Conservation (phyloP, 2,113 vertebrate species). For the Deroptyus accipitrinus region DNA sequence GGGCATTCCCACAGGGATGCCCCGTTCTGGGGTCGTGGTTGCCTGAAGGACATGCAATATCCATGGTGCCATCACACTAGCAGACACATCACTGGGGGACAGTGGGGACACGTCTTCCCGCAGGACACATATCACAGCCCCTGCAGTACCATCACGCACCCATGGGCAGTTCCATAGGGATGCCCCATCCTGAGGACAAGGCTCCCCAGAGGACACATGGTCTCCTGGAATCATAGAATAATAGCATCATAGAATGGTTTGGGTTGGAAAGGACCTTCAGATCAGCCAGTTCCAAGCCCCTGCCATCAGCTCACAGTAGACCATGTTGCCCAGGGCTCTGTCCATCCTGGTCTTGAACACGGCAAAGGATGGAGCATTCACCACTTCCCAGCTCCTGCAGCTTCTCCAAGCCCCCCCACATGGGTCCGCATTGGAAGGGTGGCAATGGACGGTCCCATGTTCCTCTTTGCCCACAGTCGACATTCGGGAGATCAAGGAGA, state of each 20-base stretch:
- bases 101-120: neutral
- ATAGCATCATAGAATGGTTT: neutral
- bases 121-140: neutral
- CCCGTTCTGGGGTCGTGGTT: rapidly evolving
- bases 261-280: neutral
- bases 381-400: neutral
- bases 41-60: neutral
- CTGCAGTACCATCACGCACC: neutral
- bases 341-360: neutral
- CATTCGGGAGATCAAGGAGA: conserved; percentile 86
- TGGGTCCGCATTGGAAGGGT: rapidly evolving
- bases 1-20: neutral
- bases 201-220: neutral
- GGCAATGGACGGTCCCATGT: neutral
- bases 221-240: neutral
- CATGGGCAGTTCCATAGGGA: neutral
- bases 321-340: neutral
- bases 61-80: neutral
- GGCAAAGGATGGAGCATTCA: neutral
- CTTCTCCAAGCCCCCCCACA: rapidly evolving
- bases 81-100: neutral
- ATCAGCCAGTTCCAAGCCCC: neutral
- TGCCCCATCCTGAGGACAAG: too few relatives aligned
- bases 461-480: conserved; percentile 74
- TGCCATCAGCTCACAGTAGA: neutral